Base-by-base conservation (phyloP, 2,888 invertebrate species). In the Salpingus planirostris region DNA sequence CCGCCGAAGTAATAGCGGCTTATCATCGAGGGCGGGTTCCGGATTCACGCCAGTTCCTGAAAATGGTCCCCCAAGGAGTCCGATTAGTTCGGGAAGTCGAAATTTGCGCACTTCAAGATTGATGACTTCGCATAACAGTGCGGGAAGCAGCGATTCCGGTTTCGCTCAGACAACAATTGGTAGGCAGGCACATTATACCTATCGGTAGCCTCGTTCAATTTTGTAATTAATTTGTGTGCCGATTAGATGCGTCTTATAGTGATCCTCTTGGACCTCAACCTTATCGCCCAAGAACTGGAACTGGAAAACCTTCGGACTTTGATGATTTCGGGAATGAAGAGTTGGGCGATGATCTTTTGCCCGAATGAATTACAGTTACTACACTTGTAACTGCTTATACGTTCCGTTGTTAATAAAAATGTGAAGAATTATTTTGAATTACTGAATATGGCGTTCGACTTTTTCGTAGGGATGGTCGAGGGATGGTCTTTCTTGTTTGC, bases 301-400 rank as follows among this genome's bases (percentile, higher is more conserved):
- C 68, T 24, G 54, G 71, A 28, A 72, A 70, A 50, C 64, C 64
- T 13, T 60, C 67, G 24, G 73, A 74, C 43, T 64, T 62, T 42
- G 78, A 78, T 29, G 80, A 82, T 55, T 80, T 81, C 61, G 80
- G 72, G 11, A 76, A 83, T 56, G 82, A 82, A 54, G 80, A 80
- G 60, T 65, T 83, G 11, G 81, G 80, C 11, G 80, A 81, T 50
- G 81, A 82, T 57, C 65, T 84, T 25, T 58, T 84, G 45, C 83
- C 83, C 2, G 80, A 80, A 55, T 82, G n/a, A n/a, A n/a, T n/a
- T n/a, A n/a, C n/a, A n/a, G n/a, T n/a, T n/a, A n/a, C n/a, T n/a
- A n/a, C n/a, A n/a, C n/a, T n/a, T n/a, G n/a, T n/a, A n/a, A n/a
- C n/a, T n/a, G n/a, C n/a, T n/a, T n/a, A n/a, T n/a, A n/a, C n/a